These are phyloP conservation scores for Malacosoma neustria DNA, from an alignment of 2,888 invertebrate genomes.

Conservation along the genomic window DNA sequence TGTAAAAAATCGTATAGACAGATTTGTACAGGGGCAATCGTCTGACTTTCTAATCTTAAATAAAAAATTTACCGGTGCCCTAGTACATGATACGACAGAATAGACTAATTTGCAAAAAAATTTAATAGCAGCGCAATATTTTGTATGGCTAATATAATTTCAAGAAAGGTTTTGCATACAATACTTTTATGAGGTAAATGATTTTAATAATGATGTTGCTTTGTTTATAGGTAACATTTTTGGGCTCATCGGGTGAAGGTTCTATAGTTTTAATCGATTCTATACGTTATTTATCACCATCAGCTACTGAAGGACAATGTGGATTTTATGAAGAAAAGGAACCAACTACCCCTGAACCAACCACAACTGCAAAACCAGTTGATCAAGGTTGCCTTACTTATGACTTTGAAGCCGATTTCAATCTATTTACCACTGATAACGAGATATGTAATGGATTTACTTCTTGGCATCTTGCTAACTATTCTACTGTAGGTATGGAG, in stretches of 20 bases:
- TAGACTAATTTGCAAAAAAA: too few species aligned
- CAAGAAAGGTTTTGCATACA: too few species aligned
- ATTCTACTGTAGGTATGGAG: slow-evolving; percentile 19
- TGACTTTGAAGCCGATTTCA: slow-evolving; percentile 26
- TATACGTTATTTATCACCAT: slow-evolving; percentile 19
- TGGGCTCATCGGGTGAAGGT: slow-evolving; percentile 15
- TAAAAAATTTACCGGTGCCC: too few species aligned
- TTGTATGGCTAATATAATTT: too few species aligned
- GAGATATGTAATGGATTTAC: slow-evolving; percentile 21
- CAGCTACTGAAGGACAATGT: slow-evolving; percentile 9
- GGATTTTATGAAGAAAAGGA: slow-evolving; percentile 15
- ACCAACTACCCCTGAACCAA: slow-evolving; percentile 4
- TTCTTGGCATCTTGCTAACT: slow-evolving; percentile 28
- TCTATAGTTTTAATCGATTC: slow-evolving; percentile 22
- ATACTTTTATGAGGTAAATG: too few species aligned
- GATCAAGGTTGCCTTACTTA: slow-evolving; percentile 23
- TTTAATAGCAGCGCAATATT: too few species aligned
- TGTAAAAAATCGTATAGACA: too few species aligned
- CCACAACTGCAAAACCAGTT: slow-evolving; percentile 8
- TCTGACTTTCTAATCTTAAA: too few species aligned
- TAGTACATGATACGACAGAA: too few species aligned
- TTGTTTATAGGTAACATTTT: slow-evolving; percentile 20
- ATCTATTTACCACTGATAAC: slow-evolving; percentile 19
- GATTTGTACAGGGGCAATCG: too few species aligned
- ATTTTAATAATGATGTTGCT: neutral